These are phyloP conservation scores for Hololepta plana DNA, from an alignment of 2,888 invertebrate species.

Conservation along the genomic window DNA sequence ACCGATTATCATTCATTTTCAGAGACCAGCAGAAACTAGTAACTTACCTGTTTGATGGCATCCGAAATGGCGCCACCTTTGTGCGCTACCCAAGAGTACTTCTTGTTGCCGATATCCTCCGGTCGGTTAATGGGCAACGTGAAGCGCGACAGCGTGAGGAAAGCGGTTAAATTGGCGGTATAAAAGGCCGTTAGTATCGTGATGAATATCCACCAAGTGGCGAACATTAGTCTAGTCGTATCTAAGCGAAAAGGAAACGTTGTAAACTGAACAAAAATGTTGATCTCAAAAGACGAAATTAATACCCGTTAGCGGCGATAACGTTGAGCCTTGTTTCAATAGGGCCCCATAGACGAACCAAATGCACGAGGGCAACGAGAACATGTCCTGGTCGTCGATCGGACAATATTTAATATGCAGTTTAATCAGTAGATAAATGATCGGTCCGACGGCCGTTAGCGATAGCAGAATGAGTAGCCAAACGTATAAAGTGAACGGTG, in stretches of 20 bases:
- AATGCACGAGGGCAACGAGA: conserved; percentile 48
- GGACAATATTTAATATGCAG: conserved; percentile 43
- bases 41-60: conserved; percentile 35
- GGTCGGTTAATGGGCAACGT: conserved; percentile 59
- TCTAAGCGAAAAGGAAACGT: conserved; percentile 44
- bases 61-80: conserved; percentile 53
- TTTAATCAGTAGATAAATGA: conserved; percentile 52
- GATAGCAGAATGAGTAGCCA: conserved; percentile 52
- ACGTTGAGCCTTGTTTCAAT: conserved; percentile 69
- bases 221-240: conserved; percentile 65
- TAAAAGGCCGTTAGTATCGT: conserved; percentile 76
- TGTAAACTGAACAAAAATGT: too few species aligned
- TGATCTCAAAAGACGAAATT: too few species aligned
- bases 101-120: conserved; percentile 43
- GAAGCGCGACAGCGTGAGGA: conserved; percentile 68
- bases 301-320: conserved; percentile 69
- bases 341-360: conserved; percentile 82
- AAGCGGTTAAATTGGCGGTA: conserved; percentile 80
- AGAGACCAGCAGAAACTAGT: conserved; percentile 5
- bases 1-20: conserved; percentile 3
- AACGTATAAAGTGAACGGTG: conserved; percentile 51
- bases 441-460: conserved; percentile 55
- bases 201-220: conserved; percentile 86
- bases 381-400: conserved; percentile 34
- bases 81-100: conserved; percentile 50